phyloP scores from a whole-genome alignment of 1,140 invertebrate genomes.

The Harpegnathos saltator region DNA sequence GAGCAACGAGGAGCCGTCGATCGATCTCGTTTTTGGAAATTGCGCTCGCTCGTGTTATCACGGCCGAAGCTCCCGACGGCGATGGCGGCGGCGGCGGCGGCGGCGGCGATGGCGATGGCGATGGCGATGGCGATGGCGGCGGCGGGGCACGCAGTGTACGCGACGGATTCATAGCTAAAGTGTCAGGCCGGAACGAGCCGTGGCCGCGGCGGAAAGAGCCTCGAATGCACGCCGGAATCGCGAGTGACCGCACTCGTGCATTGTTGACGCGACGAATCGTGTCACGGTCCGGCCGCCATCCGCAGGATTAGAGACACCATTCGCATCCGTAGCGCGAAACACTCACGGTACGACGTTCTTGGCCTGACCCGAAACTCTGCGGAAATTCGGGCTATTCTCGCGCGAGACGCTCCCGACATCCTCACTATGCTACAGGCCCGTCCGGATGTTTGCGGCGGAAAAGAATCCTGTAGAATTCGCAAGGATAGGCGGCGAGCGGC shows the following conservation, averaged over 20 bases:
- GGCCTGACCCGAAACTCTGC: slow-evolving; percentile 72
- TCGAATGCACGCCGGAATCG: slow-evolving; percentile 52
- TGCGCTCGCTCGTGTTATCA: too few relatives aligned
- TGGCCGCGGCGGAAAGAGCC: not conserved
- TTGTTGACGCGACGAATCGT: slow-evolving; percentile 49
- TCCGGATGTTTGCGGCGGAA: slow-evolving; percentile 65
- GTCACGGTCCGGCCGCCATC: slow-evolving; percentile 56
- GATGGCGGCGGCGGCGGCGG: too few relatives aligned
- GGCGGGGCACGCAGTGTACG: too few relatives aligned
- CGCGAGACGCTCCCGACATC: slow-evolving; percentile 66
- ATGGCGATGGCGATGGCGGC: too few relatives aligned
- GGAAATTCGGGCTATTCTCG: slow-evolving; percentile 75
- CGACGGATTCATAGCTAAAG: not conserved
- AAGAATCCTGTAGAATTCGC: slow-evolving; percentile 54
- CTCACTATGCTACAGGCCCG: slow-evolving; percentile 61
- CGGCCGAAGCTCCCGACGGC: too few relatives aligned
- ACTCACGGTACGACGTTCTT: slow-evolving; percentile 66
- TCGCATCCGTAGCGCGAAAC: slow-evolving; percentile 48
- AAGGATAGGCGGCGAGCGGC: slow-evolving; percentile 23
- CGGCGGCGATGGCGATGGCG: too few relatives aligned
- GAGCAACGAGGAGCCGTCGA: too few relatives aligned
- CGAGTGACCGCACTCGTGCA: slow-evolving; percentile 66
- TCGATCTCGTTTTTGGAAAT: too few relatives aligned
- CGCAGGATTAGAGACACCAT: slow-evolving; percentile 42
- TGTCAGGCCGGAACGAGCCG: slow-evolving; percentile 10